Base-by-base conservation (phyloP, 1,140 invertebrate genomes). In the Diplogasteroides magnus region DNA sequence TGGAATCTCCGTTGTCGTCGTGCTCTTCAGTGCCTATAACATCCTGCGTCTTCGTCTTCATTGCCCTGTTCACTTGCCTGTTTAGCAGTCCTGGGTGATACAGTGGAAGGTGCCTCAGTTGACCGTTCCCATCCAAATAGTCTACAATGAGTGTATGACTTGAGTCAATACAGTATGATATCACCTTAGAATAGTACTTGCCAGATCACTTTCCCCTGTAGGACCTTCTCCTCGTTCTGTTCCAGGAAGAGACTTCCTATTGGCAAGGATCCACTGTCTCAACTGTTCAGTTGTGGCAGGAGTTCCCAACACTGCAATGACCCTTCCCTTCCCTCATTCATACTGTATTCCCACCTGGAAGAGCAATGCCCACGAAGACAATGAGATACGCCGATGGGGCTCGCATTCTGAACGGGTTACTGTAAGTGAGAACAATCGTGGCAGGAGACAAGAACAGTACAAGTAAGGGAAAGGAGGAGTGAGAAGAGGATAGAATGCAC, bases 241-340 rank as follows among this genome's bases (percentile, higher is more conserved):
- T 11, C 31, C 27, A 14, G 76, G 74, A 11, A 78, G 31, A 55
- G 67, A 64, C 32, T 77, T 72, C 64, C 74, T 73, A 29, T 79
- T 79, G 31, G 74, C 78, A 19, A 78, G 58, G 28, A 78, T 79
- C 77, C 77, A 78, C 28, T 76, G 76, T 63, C 69, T 57, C 3
- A 78, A 25, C 67, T 78, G 75, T 63, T 78, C 77, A 15, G 77
- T 79, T 26, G 77, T 79, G 26, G 77, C 77, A 15, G 28, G 23
- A 11, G 64, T 31, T 37, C 63, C 29, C 32, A 60, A 6, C 11
- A 71, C 11, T 60, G 66, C 19, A 48, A 48, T 48, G 6, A 48
- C 19, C 37, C 19, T 11, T 48, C 19, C 37, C 19, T 48, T 48
- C 19, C 37, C 6, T 48, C 37, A 11, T 19, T 48, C 37, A 48